phyloP scores from a whole-genome alignment of 2,797 vertebrate genomes.

The Gymnopithys bicolor region DNA sequence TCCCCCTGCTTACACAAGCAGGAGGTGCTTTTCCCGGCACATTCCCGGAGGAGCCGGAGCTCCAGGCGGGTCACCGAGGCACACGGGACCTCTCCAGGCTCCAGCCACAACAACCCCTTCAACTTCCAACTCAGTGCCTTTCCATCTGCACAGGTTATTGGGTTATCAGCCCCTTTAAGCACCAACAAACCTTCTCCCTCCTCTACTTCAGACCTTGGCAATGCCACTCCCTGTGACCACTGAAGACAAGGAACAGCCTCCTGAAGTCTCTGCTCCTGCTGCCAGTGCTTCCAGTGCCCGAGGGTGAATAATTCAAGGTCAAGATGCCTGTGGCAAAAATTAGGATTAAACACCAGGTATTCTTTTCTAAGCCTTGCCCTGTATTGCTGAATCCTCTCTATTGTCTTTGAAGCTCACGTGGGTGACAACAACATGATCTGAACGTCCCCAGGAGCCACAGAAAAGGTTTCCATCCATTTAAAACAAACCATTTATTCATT shows the following conservation, averaged over 20 bases:
- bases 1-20: constrained; percentile 42
- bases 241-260: background rate
- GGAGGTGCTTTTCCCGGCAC: background rate
- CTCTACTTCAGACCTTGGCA: background rate
- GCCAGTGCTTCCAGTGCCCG: background rate
- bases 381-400: background rate
- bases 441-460: background rate
- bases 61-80: background rate
- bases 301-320: background rate
- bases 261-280: background rate
- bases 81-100: background rate
- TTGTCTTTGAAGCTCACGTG: background rate
- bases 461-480: background rate
- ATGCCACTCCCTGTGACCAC: background rate
- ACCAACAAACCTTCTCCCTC: background rate
- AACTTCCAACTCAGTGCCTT: background rate
- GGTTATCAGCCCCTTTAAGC: background rate
- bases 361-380: background rate
- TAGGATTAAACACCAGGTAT: background rate
- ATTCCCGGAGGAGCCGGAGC: background rate
- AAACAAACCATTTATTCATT: background rate
- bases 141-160: background rate
- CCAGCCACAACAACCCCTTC: background rate
- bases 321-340: background rate
- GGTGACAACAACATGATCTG: background rate